Evolutionary conservation across 2,113 vertebrate genomes (phyloP), one percentile per base, ranked within the genome.

Genomic region (Ctenomys sociabilis): DNA sequence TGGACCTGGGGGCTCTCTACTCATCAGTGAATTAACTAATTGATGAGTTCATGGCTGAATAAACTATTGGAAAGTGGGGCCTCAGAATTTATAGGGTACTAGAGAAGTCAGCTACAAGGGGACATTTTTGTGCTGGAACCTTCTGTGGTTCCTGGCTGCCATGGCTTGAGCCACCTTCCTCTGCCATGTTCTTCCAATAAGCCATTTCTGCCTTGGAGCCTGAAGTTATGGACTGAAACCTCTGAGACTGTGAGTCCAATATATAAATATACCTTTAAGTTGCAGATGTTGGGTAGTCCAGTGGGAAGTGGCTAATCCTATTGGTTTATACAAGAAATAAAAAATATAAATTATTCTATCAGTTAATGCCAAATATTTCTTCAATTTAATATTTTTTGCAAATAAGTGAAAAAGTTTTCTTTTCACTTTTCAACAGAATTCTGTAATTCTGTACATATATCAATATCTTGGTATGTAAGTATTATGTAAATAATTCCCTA

Each of bases 401-500:
- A 96, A 80, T 64, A 7, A 96, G 14, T 17, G 21, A 90, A 92
- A 66, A 93, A 1, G 43, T 94, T 78, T 95, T 94, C 21, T 97
- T 91, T 57, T 57, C 54, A 57, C 54, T 57, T 57, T 57, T 57
- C 16, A 57, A 57, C 17, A 91, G 63, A 92, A 86, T 92, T 96
- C 66, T 92, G 16, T 49, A 75, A 73, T 81, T 87, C 91, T 97
- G 61, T 96, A 93, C 70, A 87, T 97, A 91, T 77, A 95, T 43
- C 37, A 12, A 0, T 93, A 61, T 97, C 85, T 96, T 93, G 54
- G 95, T 97, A 81, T 84, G 45, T 77, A 93, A 7, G 91, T 78
- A 96, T 95, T 96, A 59, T 88, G 91, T 96, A 95, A 97, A 94
- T 88, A 75, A 88, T 97, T 93, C 35, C 63, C 82, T 96, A 90